Conservation (phyloP, 2,888 invertebrate genomes). For the Aleiodes testaceus region DNA sequence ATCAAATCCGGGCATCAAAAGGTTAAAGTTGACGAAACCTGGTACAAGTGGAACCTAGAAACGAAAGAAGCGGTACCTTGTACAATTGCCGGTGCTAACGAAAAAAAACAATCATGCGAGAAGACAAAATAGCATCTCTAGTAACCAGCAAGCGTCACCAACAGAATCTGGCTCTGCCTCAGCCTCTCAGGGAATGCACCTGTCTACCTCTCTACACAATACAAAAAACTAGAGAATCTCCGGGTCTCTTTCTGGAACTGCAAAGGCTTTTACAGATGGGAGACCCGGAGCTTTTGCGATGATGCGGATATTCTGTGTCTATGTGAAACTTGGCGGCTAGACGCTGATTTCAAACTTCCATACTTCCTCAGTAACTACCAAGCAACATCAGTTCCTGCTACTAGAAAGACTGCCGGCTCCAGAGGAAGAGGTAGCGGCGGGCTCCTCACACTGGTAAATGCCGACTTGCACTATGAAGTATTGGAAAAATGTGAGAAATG, state of each 20-base stretch:
- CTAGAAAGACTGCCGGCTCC: not conserved
- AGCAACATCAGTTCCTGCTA: not conserved
- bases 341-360: not conserved
- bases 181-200: not conserved
- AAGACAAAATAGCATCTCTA: no score
- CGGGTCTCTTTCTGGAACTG: conserved; percentile 9
- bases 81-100: no score
- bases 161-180: not conserved
- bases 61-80: not conserved
- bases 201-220: not conserved
- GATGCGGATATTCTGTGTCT: not conserved
- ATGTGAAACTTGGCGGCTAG: not conserved
- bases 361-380: not conserved
- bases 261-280: conserved; percentile 3
- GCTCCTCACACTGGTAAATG: not conserved
- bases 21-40: not conserved
- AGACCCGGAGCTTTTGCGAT: not conserved
- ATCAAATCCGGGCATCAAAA: not conserved
- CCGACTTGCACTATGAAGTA: no score
- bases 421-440: conserved; percentile 7
- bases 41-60: not conserved
- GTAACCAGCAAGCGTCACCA: not conserved
- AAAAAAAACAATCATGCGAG: no score
- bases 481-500: no score
- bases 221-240: not conserved